These are phyloP conservation scores for Sminthurides bifidus DNA, from an alignment of 1,140 invertebrate genomes.

Conservation along the genomic window DNA sequence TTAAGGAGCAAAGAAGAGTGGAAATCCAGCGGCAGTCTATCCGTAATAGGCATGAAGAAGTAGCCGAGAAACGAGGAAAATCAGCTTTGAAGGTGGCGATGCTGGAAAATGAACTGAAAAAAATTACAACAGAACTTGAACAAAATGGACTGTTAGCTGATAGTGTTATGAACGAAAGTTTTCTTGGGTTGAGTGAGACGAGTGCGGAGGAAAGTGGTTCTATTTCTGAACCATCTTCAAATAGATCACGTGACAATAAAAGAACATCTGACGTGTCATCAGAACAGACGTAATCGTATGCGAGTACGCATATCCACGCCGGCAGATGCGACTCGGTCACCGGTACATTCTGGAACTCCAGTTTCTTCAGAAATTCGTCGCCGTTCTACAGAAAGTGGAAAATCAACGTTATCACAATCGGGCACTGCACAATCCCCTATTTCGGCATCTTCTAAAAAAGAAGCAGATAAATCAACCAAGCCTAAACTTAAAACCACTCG, in stretches of 20 bases:
- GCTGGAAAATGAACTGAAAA: neutral
- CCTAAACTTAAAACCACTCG: no score
- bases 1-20: neutral
- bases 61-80: conserved; percentile 9
- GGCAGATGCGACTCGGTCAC: no score
- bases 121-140: neutral
- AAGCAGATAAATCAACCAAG: no score
- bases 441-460: no score
- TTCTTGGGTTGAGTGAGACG: conserved; percentile 1
- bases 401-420: no score
- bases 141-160: neutral
- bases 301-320: neutral
- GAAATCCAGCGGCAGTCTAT: neutral
- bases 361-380: no score
- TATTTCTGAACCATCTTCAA: neutral
- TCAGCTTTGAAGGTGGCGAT: conserved; percentile 3
- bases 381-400: no score
- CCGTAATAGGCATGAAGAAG: neutral
- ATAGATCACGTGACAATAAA: neutral
- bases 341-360: no score
- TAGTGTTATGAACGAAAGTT: neutral
- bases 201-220: neutral
- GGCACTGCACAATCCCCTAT: no score
- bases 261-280: neutral
- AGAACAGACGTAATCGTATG: neutral